A percentile compares a stretch with the other conserved stretches of the same genome.
phyloP scores from a whole-genome alignment of 2,888 invertebrate genomes.

The Andrena marginata region DNA sequence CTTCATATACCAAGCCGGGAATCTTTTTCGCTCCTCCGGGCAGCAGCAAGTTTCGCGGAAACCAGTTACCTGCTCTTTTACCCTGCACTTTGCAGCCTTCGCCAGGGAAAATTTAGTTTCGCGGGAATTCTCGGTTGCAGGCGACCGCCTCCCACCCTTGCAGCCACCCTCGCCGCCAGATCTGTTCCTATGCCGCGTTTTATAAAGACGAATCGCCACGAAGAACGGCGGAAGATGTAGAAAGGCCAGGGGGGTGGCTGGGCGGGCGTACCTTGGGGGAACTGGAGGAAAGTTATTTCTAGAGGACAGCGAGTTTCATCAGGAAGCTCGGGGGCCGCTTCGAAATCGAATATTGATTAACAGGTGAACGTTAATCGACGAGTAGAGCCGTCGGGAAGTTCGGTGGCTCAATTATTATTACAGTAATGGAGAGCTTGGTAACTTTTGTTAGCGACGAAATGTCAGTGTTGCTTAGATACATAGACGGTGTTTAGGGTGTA shows the following conservation, averaged over 20 bases:
- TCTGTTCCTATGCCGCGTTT: slow-evolving; percentile 43
- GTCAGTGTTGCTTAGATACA: background rate
- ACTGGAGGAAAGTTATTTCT: slow-evolving; percentile 59
- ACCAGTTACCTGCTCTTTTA: slow-evolving; percentile 78
- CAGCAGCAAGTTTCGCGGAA: slow-evolving; percentile 66
- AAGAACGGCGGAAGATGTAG: background rate
- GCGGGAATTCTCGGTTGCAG: slow-evolving; percentile 64
- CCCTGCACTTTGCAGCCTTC: slow-evolving; percentile 75
- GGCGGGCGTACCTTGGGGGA: slow-evolving; percentile 28
- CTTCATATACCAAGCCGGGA: slow-evolving; percentile 23
- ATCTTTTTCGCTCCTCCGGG: slow-evolving; percentile 14
- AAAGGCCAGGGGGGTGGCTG: slow-evolving; percentile 26
- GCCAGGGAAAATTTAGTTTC: slow-evolving; percentile 76
- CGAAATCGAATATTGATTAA: slow-evolving; percentile 21
- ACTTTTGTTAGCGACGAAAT: background rate
- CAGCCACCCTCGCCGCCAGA: slow-evolving; percentile 38
- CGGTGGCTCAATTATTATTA: background rate
- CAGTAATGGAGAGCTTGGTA: background rate
- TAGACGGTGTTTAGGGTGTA: too few species aligned
- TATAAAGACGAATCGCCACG: slow-evolving; percentile 58
- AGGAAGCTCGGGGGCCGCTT: background rate
- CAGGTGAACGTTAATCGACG: too few species aligned
- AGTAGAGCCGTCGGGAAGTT: background rate
- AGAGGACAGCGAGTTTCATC: background rate
- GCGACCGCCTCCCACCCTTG: slow-evolving; percentile 18